Conservation (phyloP, 2,797 vertebrate genomes). For the Taeniopygia guttata region DNA sequence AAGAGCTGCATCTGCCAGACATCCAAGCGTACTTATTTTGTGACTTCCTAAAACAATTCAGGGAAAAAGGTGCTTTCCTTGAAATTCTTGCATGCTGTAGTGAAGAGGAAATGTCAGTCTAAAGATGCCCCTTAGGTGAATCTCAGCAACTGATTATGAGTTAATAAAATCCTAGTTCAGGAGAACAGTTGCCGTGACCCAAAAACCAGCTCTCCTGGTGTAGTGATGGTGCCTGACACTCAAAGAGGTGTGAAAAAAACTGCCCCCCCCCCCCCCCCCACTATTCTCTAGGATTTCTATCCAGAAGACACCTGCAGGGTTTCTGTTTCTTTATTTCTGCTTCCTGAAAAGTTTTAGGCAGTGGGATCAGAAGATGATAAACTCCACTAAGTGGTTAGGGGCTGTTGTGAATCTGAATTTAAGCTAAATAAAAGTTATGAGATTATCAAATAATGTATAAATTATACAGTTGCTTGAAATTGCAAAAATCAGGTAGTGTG, state of each 20-base stretch:
- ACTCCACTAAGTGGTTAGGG: background rate
- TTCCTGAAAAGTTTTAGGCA: background rate
- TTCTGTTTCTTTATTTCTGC: background rate
- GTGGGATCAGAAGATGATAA: background rate
- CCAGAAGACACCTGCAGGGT: background rate
- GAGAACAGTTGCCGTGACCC: background rate
- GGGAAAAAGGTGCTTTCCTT: background rate
- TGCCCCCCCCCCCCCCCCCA: fast-evolving
- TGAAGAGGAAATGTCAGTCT: background rate
- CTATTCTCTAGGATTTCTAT: background rate
- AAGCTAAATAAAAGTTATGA: background rate
- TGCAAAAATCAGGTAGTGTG: background rate
- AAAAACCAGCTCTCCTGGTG: background rate
- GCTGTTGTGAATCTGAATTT: background rate
- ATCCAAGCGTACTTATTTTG: background rate
- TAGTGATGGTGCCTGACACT: background rate
- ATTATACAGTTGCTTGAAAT: background rate
- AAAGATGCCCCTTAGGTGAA: background rate
- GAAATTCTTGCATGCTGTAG: background rate
- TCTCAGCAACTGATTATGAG: background rate
- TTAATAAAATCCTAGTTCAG: background rate
- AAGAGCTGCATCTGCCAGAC: background rate
- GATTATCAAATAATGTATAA: background rate
- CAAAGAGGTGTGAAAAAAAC: background rate
- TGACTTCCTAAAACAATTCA: background rate